Percentiles rank a stretch among this genome's conserved stretches.
These are phyloP conservation scores for Pogonus chalceus DNA, from an alignment of 1,140 invertebrate species.

Conservation along the genomic window DNA sequence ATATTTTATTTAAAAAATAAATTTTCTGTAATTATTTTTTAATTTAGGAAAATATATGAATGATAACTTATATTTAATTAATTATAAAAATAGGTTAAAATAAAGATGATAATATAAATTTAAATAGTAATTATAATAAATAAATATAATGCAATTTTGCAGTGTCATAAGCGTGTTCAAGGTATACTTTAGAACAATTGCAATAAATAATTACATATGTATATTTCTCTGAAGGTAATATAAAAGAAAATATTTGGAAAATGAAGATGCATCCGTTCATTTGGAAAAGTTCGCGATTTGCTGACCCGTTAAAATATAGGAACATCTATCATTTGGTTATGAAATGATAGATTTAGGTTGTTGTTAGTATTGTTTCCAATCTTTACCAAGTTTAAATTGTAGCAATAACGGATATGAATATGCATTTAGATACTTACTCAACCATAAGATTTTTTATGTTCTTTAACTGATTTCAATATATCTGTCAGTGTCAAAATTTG, in stretches of 20 bases:
- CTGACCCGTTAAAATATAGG: background rate
- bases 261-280: background rate
- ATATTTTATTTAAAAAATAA: too few species aligned
- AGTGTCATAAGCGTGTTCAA: background rate
- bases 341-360: background rate
- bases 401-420: background rate
- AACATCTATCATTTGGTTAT: background rate
- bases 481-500: background rate
- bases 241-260: background rate
- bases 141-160: background rate
- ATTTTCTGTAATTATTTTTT: too few species aligned
- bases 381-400: background rate
- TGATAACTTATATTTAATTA: too few species aligned
- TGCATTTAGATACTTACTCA: background rate
- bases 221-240: background rate
- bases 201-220: background rate
- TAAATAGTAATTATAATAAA: background rate
- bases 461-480: background rate
- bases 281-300: background rate
- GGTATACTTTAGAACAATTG: background rate
- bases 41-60: too few species aligned
- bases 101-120: too few species aligned
- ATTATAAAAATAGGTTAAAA: too few species aligned
- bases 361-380: background rate
- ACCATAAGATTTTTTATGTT: background rate